These are phyloP conservation scores for Piaya cayana DNA, from an alignment of 2,113 vertebrate genomes.

Conservation along the genomic window DNA sequence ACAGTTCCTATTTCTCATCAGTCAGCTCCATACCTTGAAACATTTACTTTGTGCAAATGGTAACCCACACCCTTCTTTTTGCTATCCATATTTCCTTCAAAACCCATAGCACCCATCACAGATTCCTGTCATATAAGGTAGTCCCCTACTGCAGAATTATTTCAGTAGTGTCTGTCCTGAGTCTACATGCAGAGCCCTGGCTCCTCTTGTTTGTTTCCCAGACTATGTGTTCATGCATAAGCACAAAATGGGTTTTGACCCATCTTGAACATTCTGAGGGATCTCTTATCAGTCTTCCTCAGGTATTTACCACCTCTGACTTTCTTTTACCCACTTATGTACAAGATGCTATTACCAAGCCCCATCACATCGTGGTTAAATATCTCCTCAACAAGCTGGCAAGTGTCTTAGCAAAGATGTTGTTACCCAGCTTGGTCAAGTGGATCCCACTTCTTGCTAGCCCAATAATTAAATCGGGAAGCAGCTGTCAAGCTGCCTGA, in stretches of 20 bases:
- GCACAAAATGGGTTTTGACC: not conserved
- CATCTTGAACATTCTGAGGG: not conserved
- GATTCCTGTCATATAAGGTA: not conserved
- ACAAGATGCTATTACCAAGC: not conserved
- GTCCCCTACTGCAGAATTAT: not conserved
- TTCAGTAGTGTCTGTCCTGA: not conserved
- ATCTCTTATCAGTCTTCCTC: not conserved
- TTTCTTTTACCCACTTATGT: fast-evolving
- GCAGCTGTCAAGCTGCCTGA: not conserved
- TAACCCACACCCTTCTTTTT: not conserved
- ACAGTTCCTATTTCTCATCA: not conserved
- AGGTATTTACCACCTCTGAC: not conserved
- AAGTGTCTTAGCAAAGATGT: not conserved
- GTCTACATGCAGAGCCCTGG: fast-evolving
- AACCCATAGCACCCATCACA: not conserved
- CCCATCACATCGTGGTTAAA: not conserved
- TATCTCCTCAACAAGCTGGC: not conserved
- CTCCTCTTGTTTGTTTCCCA: not conserved
- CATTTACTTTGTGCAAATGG: fast-evolving
- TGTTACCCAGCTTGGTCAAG: not conserved
- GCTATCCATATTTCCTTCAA: not conserved
- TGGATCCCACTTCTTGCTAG: not conserved
- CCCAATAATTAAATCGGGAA: not conserved
- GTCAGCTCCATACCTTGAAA: not conserved
- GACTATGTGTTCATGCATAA: not conserved